phyloP scores from a whole-genome alignment of 2,888 invertebrate genomes.

The Cotesia congregata region DNA sequence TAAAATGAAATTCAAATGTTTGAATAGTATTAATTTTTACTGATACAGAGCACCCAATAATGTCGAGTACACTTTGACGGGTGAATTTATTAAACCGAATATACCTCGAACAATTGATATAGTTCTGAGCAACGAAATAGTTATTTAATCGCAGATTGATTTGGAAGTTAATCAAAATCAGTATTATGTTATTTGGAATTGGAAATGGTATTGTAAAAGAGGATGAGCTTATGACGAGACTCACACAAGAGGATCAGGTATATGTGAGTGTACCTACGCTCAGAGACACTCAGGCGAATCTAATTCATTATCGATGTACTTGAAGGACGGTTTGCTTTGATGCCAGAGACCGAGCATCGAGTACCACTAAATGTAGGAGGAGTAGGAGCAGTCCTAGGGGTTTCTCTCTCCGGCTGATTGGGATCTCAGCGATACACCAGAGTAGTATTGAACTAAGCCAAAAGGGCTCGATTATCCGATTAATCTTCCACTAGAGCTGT shows the following conservation, averaged over 20 bases:
- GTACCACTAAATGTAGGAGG: constrained; percentile 44
- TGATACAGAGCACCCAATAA: not conserved
- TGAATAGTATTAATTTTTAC: not conserved
- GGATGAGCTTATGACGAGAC: constrained; percentile 25
- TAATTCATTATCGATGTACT: constrained; percentile 63
- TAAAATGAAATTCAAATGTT: constrained; percentile 10
- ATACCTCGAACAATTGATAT: not conserved
- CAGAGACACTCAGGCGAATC: constrained; percentile 50
- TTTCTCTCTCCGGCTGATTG: constrained; percentile 30
- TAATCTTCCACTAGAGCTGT: constrained; percentile 20
- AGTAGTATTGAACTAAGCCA: not conserved
- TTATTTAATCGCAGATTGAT: constrained; percentile 20
- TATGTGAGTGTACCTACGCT: constrained; percentile 18
- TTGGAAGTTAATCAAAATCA: constrained; percentile 52
- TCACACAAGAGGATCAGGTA: constrained; percentile 19
- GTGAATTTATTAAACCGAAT: not conserved
- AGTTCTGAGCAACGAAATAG: not conserved
- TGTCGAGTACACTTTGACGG: not conserved
- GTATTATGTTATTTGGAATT: constrained; percentile 44
- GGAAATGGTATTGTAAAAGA: constrained; percentile 1
- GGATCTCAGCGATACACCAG: not conserved
- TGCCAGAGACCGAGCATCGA: constrained; percentile 58
- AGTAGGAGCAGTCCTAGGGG: constrained; percentile 53
- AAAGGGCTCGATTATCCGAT: constrained; percentile 15
- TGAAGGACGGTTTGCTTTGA: constrained; percentile 62